Percentiles rank a stretch among this genome's conserved stretches.
phyloP scores from a whole-genome alignment of 2,797 vertebrate genomes.

The Heterohyrax brucei region DNA sequence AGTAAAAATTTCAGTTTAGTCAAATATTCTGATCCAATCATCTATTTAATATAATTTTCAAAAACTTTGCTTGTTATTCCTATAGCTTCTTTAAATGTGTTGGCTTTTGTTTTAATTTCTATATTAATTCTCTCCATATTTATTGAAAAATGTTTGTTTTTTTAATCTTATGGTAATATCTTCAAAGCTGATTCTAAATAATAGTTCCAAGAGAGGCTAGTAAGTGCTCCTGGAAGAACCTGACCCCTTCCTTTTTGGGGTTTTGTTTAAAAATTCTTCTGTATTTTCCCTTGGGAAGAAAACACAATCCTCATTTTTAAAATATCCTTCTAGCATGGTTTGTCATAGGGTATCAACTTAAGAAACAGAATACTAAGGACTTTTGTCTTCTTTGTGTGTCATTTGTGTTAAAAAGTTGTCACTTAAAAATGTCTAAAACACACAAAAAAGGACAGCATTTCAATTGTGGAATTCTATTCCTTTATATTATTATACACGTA shows the following conservation, averaged over 20 bases:
- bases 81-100: neutral
- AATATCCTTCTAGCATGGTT: neutral
- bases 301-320: neutral
- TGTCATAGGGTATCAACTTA: neutral
- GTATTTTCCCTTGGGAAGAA: neutral
- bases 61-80: neutral
- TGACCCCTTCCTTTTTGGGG: neutral
- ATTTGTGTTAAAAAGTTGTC: neutral
- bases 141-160: neutral
- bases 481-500: neutral
- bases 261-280: neutral
- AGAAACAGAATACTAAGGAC: neutral
- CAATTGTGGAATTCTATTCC: neutral
- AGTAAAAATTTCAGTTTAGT: neutral
- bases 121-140: neutral
- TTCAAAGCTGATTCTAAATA: constrained; percentile 33
- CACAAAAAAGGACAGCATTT: neutral
- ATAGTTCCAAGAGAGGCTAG: neutral
- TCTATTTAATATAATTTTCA: neutral
- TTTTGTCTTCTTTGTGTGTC: neutral
- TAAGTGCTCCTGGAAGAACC: neutral
- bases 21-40: neutral
- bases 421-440: neutral
- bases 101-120: neutral
- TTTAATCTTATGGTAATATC: neutral